Evolutionary conservation across 2,888 invertebrate genomes (phyloP).

Genomic region (Chrysomela aeneicollis): DNA sequence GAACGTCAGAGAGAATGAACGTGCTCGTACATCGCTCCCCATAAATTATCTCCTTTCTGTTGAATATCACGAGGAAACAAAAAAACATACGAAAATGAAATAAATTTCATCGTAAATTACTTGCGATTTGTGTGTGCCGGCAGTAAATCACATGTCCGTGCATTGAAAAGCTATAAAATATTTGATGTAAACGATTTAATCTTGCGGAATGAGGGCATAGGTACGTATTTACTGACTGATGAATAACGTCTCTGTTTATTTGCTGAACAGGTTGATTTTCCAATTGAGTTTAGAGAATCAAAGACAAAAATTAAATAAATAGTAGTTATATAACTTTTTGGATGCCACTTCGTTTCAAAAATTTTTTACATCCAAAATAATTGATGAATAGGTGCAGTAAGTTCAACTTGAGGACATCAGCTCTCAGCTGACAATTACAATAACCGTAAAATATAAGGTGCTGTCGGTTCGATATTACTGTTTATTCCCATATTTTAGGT

Average conservation of each 20-base stretch:
- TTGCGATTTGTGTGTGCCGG: conserved; percentile 41
- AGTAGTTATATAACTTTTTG: too few relatives aligned
- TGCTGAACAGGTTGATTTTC: not conserved
- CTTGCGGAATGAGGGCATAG: conserved; percentile 38
- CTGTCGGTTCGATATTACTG: too few relatives aligned
- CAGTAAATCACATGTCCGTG: conserved; percentile 46
- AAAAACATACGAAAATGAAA: conserved; percentile 34
- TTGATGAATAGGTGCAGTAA: too few relatives aligned
- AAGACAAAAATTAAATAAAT: not conserved
- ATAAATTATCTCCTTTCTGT: conserved; percentile 23
- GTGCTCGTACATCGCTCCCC: not conserved
- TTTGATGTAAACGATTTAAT: conserved; percentile 51
- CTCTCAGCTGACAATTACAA: too few relatives aligned
- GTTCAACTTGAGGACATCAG: too few relatives aligned
- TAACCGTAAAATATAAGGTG: too few relatives aligned
- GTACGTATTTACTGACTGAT: conserved; percentile 29
- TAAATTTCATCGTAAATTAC: conserved; percentile 39
- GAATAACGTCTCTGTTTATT: conserved; percentile 7
- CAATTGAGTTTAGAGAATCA: not conserved
- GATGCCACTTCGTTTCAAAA: too few relatives aligned
- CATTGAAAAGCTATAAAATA: conserved; percentile 50
- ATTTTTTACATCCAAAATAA: too few relatives aligned
- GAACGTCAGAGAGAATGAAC: not conserved
- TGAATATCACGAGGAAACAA: conserved; percentile 19
- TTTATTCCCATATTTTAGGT: too few relatives aligned